Evolutionary conservation across 2,113 vertebrate genomes (phyloP).

Genomic region (Danionella cerebrum): DNA sequence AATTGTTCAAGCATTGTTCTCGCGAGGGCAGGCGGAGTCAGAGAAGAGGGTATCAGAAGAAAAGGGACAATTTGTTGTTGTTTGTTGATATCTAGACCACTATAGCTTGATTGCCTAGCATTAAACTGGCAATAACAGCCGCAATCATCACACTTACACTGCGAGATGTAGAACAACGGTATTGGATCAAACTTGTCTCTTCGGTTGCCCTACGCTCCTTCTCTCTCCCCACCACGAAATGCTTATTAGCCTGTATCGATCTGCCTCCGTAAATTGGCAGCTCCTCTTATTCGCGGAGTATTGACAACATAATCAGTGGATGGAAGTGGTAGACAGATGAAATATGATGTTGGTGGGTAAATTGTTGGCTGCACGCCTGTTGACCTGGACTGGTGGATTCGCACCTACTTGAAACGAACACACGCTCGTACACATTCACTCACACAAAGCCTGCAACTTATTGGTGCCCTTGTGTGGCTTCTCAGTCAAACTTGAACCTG

Average conservation of each 20-base stretch:
- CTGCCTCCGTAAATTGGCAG: constrained; percentile 96
- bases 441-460: constrained; percentile 14
- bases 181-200: constrained; percentile 89
- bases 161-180: constrained; percentile 86
- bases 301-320: constrained; percentile 99
- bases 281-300: constrained; percentile 96
- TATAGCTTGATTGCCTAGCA: constrained; percentile 99
- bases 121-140: constrained; percentile 99
- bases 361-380: constrained; percentile 95
- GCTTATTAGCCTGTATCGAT: constrained; percentile 99
- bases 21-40: constrained; percentile 80
- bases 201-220: constrained; percentile 42
- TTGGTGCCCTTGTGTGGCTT: constrained; percentile 26
- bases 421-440: too few species aligned
- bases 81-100: constrained; percentile 99
- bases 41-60: constrained; percentile 90
- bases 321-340: constrained; percentile 89
- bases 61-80: constrained; percentile 98
- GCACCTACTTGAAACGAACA: constrained; percentile 57
- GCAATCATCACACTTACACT: constrained; percentile 99
- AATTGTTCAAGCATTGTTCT: constrained; percentile 90
- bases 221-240: constrained; percentile 81
- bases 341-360: constrained; percentile 94
- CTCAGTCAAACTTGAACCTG: background rate
- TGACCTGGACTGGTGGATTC: constrained; percentile 82